Evolutionary conservation across 2,888 invertebrate genomes (phyloP).

Genomic region (Athalia cordata): DNA sequence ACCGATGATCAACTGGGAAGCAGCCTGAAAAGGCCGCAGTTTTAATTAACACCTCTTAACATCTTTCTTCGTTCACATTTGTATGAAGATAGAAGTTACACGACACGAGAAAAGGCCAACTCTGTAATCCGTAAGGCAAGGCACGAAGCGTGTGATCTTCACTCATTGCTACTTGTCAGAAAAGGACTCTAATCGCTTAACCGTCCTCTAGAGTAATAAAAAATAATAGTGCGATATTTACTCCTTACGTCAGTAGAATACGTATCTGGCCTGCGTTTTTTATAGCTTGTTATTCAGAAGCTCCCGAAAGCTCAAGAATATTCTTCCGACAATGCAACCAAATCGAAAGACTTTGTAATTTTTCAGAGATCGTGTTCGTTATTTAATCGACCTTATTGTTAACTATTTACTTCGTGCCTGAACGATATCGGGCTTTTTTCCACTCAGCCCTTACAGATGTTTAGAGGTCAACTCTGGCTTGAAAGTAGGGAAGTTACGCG

Average conservation of each 20-base stretch:
- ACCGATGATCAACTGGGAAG: conserved; percentile 24
- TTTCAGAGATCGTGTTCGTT: no score
- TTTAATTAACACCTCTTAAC: conserved; percentile 48
- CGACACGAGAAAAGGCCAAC: conserved; percentile 29
- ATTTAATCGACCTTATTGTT: not conserved
- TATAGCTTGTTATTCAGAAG: not conserved
- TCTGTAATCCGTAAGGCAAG: conserved; percentile 8
- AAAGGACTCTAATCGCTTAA: conserved; percentile 30
- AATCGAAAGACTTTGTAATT: no score
- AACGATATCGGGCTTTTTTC: not conserved
- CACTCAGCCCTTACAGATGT: not conserved
- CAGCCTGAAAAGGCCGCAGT: conserved; percentile 26
- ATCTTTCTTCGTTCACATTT: conserved; percentile 46
- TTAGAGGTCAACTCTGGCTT: not conserved
- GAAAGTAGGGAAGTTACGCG: not conserved
- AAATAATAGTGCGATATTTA: no score
- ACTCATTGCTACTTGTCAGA: conserved; percentile 45
- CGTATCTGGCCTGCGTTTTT: conserved; percentile 18
- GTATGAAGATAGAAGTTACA: conserved; percentile 29
- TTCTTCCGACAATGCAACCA: no score
- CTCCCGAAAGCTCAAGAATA: not conserved
- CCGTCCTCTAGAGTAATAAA: not conserved
- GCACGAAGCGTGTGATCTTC: conserved; percentile 28
- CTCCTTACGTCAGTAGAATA: conserved; percentile 1
- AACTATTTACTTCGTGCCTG: conserved; percentile 7